A percentile compares a stretch with the other conserved stretches of the same genome.
Evolutionary conservation across 2,797 vertebrate species (phyloP).

Genomic region (Geotrypetes seraphini): DNA sequence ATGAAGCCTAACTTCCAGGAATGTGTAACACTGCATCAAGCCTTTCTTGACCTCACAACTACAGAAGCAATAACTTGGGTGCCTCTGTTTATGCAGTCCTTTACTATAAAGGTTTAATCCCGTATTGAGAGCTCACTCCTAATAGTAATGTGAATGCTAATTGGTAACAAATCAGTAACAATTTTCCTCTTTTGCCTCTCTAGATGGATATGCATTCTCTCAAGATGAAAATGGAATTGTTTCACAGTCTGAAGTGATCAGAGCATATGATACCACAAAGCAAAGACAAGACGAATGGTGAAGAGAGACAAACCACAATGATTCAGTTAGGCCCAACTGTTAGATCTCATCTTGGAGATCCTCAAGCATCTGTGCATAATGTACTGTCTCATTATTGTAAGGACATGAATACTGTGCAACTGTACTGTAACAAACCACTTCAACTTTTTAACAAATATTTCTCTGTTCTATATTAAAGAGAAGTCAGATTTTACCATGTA

Average conservation of each 20-base stretch:
- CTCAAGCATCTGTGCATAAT: constrained; percentile 41
- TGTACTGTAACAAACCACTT: constrained; percentile 45
- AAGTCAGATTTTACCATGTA: constrained; percentile 38
- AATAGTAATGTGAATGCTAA: too few species aligned
- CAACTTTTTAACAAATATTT: constrained; percentile 54
- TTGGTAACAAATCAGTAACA: too few species aligned
- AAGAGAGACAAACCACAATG: constrained; percentile 30
- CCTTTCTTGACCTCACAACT: too few species aligned
- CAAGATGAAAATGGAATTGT: constrained; percentile 97
- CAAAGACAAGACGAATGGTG: constrained; percentile 87
- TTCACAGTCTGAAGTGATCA: constrained; percentile 94
- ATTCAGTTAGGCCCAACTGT: constrained; percentile 13
- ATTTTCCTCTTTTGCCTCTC: constrained; percentile 5
- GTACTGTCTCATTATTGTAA: constrained; percentile 55
- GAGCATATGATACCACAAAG: constrained; percentile 95
- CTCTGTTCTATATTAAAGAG: constrained; percentile 52
- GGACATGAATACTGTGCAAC: constrained; percentile 71
- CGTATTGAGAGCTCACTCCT: too few species aligned
- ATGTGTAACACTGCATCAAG: too few species aligned
- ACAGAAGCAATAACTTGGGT: too few species aligned
- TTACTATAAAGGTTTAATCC: too few species aligned
- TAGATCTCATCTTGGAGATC: constrained; percentile 22
- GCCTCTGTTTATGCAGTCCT: too few species aligned
- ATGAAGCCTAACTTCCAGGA: too few species aligned
- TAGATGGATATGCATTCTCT: constrained; percentile 96